Base-by-base conservation (phyloP, 2,113 vertebrate genomes). In the Malurus melanocephalus region DNA sequence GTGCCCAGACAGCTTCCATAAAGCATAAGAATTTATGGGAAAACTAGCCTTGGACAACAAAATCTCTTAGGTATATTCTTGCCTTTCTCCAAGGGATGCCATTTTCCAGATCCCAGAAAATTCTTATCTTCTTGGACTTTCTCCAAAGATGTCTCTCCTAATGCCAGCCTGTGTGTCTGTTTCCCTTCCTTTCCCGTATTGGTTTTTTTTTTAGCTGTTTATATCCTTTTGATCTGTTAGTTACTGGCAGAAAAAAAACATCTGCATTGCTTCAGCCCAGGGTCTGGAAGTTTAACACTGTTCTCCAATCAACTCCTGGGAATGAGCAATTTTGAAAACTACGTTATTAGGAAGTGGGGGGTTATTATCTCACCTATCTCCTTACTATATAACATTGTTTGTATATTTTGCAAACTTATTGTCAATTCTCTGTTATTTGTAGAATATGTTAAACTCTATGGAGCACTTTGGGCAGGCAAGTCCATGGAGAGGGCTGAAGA, bases 151-250 rank as follows among this genome's bases (percentile, higher is more conserved):
- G 5, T 92, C n/a, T 79, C 35, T 90, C 10, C 11, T 78, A 92
- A 72, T 87, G 46, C 80, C 80, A 93, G 45, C 18, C 38, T 87
- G 26, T 51, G 49, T 84, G 33, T 90, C 84, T 94, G 77, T 33
- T 76, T 86, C 30, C 19, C 27, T 61, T 86, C 60, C 28, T 80
- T 72, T 78, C 38, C 57, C 23, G 3, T 62, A 30, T 28, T 67
- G 45, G 24, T 6, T 7, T 16, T 28, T 55, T 65, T 72, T 84
- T 60, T 20, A 56, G 40, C 42, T 87, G 8, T 51, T 93, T 76
- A 46, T 72, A 73, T 72, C 14, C 73, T 92, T 88, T 90, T 93
- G 75, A 93, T 94, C 80, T 94, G 33, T 57, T 64, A 88, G 28
- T 26, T 78, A 78, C 91, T 87, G 78, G 21, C 62, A 68, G 62